Base-by-base conservation (phyloP, 2,888 invertebrate genomes). In the Orchesellides sinensis region DNA sequence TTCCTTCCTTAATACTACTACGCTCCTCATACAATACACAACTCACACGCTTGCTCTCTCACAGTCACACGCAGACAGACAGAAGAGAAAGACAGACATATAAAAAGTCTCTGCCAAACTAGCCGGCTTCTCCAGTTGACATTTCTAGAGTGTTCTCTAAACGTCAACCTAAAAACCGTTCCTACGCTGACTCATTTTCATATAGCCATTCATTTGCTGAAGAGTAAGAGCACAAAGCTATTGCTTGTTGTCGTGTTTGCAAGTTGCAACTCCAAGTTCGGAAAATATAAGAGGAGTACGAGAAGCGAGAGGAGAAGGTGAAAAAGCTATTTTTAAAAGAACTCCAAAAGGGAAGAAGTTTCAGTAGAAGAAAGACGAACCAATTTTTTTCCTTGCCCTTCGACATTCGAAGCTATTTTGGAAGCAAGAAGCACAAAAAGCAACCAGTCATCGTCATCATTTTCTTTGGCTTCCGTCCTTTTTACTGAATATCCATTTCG, bases 331-430 rank as follows among this genome's bases (percentile, higher is more conserved):
- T 80, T 80, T 80, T 80, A 80, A 78, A 80, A 23, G 63, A 65
- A 59, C 27, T 77, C 77, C 47, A 70, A 56, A 45, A 47, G 56
- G 49, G 69, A 49, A 54, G 54, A 68, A 23, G 66, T 19, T 4
- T 23, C 27, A 32, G 78, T n/a, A 68, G 35, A 68, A 69, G 59
- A 59, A 63, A 70, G 63, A 79, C 45, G 65, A 70, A 59, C 47
- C 59, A 68, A n/a, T 54, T 75, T 83, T 83, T 80, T 74, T 73
- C 47, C 66, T n/a, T 65, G 12, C 65, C 63, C 25, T 19, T 59
- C 68, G 27, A 70, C 68, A 70, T 61, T 81, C 70, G 32, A 72
- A 83, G 83, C 72, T 83, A 83, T 83, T 83, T 83, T 83, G 74
- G 73, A 77, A 49, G 52, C 35, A 29, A 54, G 61, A 5, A 61